Evolutionary conservation across 2,888 invertebrate genomes (phyloP).

Genomic region (Phyllotreta striolata): DNA sequence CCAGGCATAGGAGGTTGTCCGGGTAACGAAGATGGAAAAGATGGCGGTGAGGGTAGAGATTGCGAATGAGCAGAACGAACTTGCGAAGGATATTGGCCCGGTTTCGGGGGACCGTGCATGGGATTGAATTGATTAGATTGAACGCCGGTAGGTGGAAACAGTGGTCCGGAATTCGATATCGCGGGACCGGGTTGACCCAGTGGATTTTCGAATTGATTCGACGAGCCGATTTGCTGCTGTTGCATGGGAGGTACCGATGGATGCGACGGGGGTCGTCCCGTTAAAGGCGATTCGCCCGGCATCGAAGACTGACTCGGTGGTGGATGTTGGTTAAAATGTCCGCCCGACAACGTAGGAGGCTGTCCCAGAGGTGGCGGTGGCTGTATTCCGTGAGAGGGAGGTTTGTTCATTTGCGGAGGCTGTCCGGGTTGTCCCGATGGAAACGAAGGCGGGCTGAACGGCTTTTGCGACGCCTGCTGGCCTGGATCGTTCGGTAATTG

Average conservation of each 20-base stretch:
- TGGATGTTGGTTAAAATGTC: conserved; percentile 25
- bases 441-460: no score
- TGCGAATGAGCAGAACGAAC: no score
- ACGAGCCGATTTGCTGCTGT: background rate
- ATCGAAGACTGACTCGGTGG: conserved; percentile 23
- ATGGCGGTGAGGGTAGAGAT: no score
- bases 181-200: conserved; percentile 6
- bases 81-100: background rate
- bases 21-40: no score
- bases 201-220: background rate
- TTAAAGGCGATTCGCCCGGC: background rate
- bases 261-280: background rate
- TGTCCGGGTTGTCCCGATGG: no score
- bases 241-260: background rate
- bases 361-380: no score
- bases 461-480: no score
- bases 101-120: conserved; percentile 5
- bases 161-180: background rate
- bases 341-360: no score
- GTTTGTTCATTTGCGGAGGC: no score
- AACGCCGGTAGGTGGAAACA: background rate
- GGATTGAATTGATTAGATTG: conserved; percentile 8
- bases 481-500: no score
- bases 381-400: no score
- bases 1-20: no score